Evolutionary conservation across 2,113 vertebrate species (phyloP).

Genomic region (Phrynosoma platyrhinos): DNA sequence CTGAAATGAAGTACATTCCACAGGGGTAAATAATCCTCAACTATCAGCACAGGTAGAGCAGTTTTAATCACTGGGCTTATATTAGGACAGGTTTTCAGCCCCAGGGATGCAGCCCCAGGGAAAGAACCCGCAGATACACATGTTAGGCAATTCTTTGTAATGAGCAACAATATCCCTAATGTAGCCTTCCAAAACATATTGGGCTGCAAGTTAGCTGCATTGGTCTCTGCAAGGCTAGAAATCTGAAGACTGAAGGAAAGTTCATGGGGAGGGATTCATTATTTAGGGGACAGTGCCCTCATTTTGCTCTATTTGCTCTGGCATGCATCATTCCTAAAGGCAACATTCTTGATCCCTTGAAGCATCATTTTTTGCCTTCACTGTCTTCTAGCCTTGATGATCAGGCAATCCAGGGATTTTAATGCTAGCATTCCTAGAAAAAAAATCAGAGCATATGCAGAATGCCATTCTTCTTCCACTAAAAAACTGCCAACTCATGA

Average conservation of each 20-base stretch:
- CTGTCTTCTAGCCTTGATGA: too few relatives aligned
- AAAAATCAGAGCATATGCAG: not conserved
- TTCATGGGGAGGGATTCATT: too few relatives aligned
- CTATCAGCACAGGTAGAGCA: conserved; percentile 5
- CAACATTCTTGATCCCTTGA: too few relatives aligned
- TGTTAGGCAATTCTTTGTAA: not conserved
- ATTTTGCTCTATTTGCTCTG: too few relatives aligned
- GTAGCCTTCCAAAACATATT: not conserved
- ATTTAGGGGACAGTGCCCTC: too few relatives aligned
- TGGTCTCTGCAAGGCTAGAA: too few relatives aligned
- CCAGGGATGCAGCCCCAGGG: conserved; percentile 11
- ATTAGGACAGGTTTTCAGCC: not conserved
- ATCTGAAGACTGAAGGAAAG: too few relatives aligned
- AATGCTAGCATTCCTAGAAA: not conserved
- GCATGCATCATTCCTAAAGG: too few relatives aligned
- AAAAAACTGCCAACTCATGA: too few relatives aligned
- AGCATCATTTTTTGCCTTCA: too few relatives aligned
- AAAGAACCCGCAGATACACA: not conserved
- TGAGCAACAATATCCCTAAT: not conserved
- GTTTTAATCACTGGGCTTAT: not conserved
- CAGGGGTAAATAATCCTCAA: conserved; percentile 9
- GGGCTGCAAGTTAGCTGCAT: not conserved
- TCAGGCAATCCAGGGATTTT: too few relatives aligned
- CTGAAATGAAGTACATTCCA: conserved; percentile 51
- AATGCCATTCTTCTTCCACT: too few relatives aligned